Evolutionary conservation across 2,797 vertebrate genomes (phyloP).

Genomic region (Trachops cirrhosus): DNA sequence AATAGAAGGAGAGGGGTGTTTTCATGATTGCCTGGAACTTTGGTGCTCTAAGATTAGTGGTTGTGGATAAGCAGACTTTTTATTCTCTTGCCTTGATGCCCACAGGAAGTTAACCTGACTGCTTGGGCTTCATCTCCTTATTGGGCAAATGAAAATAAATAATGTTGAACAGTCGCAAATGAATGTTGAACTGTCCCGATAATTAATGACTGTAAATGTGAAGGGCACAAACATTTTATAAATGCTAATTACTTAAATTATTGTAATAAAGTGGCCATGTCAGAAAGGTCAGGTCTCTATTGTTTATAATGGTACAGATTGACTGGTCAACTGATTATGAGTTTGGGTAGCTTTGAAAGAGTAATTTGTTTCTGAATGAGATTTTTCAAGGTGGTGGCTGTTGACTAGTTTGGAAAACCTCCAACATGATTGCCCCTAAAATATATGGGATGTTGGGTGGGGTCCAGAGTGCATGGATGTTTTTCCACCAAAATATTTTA

Average conservation of each 20-base stretch:
- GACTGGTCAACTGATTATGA: conserved; percentile 36
- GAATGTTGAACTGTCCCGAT: neutral
- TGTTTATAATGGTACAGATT: conserved; percentile 17
- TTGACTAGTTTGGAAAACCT: neutral
- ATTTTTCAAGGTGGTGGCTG: neutral
- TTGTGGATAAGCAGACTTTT: neutral
- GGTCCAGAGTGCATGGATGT: neutral
- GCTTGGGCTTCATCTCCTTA: neutral
- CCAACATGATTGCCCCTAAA: neutral
- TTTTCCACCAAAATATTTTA: neutral
- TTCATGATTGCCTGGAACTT: neutral
- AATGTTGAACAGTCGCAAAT: neutral
- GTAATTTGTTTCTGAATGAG: neutral
- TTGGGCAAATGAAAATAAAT: conserved; percentile 22
- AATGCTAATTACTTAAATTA: conserved; percentile 63
- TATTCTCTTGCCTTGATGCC: neutral
- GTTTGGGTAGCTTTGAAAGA: conserved; percentile 9
- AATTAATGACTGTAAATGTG: conserved; percentile 45
- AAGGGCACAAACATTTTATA: conserved; percentile 37
- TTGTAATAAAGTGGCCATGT: conserved; percentile 40
- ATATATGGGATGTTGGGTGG: neutral
- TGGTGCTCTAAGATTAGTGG: neutral
- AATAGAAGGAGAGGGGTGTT: neutral
- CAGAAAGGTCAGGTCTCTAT: conserved; percentile 30
- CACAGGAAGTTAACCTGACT: neutral